These are phyloP conservation scores for Aphidoletes aphidimyza DNA, from an alignment of 2,888 invertebrate genomes.

Conservation along the genomic window DNA sequence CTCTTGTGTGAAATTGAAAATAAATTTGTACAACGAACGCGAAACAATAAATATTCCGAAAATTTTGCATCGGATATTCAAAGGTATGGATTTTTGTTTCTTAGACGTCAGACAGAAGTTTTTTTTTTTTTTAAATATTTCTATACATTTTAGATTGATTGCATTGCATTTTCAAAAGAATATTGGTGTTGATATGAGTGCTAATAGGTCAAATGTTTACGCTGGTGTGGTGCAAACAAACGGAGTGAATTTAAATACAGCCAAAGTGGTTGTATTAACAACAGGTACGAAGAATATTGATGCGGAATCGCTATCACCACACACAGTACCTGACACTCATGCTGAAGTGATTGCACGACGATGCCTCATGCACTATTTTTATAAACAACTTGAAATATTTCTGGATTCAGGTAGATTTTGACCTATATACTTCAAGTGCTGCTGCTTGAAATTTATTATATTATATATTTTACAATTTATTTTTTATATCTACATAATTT, in stretches of 20 bases:
- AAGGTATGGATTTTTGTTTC: neutral
- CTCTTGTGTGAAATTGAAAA: neutral
- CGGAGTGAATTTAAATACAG: constrained; percentile 68
- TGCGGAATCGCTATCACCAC: constrained; percentile 89
- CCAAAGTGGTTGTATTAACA: constrained; percentile 75
- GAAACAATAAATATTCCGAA: neutral
- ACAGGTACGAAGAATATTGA: constrained; percentile 96
- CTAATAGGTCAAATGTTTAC: constrained; percentile 75
- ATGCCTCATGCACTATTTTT: constrained; percentile 81
- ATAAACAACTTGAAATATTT: constrained; percentile 74
- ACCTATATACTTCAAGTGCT: neutral
- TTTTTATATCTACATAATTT: too few relatives aligned
- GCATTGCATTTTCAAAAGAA: neutral
- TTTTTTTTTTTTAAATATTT: neutral
- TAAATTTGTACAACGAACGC: neutral
- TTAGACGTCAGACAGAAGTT: too few relatives aligned
- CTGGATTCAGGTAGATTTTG: neutral
- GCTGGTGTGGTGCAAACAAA: constrained; percentile 92
- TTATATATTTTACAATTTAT: too few relatives aligned
- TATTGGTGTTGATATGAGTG: neutral
- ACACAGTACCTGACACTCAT: constrained; percentile 92
- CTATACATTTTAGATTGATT: constrained; percentile 23
- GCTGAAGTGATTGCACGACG: constrained; percentile 94
- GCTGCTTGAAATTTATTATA: too few relatives aligned
- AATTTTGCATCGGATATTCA: neutral